phyloP scores from a whole-genome alignment of 2,113 vertebrate species.

The Macroglossus sobrinus region DNA sequence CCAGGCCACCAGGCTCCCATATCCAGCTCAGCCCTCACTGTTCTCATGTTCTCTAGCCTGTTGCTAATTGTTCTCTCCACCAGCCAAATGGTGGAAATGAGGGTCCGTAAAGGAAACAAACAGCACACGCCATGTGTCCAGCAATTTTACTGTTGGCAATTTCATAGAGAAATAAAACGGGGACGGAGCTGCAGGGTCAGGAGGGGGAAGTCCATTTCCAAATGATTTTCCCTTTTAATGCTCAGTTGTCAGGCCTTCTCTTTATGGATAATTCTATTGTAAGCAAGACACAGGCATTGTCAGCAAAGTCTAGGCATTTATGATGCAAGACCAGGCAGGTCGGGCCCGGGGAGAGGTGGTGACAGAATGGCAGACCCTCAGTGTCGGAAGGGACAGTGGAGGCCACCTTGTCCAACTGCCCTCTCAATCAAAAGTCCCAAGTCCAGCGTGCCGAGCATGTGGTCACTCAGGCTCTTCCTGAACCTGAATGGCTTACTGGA shows the following conservation, averaged over 20 bases:
- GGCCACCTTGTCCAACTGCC: neutral
- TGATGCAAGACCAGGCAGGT: neutral
- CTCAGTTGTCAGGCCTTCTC: neutral
- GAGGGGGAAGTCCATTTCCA: slow-evolving; percentile 48
- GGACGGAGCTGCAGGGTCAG: slow-evolving; percentile 22
- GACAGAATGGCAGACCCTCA: neutral
- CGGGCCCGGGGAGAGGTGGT: neutral
- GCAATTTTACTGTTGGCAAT: slow-evolving; percentile 50
- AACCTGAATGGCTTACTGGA: neutral
- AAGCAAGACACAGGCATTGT: neutral
- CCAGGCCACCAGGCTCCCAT: neutral
- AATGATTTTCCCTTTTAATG: slow-evolving; percentile 23
- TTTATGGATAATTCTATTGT: neutral
- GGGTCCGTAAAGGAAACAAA: slow-evolving; percentile 40
- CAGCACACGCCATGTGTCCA: neutral
- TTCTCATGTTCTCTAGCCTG: neutral
- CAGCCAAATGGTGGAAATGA: slow-evolving; percentile 13
- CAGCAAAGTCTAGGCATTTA: slow-evolving; percentile 28
- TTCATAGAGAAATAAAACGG: slow-evolving; percentile 47
- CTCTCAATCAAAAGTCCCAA: neutral
- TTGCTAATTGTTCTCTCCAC: slow-evolving; percentile 44
- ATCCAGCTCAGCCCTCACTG: neutral
- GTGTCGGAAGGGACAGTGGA: neutral
- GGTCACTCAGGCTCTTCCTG: neutral
- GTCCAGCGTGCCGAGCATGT: neutral